These are phyloP conservation scores for Chydorus sphaericus DNA, from an alignment of 2,888 invertebrate genomes.

Conservation along the genomic window DNA sequence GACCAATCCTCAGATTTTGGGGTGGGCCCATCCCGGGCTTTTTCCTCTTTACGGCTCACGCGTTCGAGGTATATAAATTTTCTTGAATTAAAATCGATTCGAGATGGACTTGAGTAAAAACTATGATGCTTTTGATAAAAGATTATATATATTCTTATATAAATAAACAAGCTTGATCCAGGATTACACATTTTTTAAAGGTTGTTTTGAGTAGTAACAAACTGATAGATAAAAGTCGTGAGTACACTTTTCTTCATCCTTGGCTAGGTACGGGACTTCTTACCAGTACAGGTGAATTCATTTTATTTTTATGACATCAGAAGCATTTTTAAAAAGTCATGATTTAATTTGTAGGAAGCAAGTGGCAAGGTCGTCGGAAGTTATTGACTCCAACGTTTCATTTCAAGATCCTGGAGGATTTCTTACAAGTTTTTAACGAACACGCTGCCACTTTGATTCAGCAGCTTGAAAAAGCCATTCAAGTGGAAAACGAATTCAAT, in stretches of 20 bases:
- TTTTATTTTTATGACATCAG: constrained; percentile 26
- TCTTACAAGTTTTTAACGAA: constrained; percentile 22
- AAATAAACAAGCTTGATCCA: too few relatives aligned
- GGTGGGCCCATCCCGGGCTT: too few relatives aligned
- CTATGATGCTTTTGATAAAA: too few relatives aligned
- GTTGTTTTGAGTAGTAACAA: constrained; percentile 25
- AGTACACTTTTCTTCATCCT: constrained; percentile 19
- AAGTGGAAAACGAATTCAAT: constrained; percentile 23
- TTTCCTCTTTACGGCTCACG: too few relatives aligned
- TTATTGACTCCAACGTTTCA: constrained; percentile 35
- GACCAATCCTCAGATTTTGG: too few relatives aligned
- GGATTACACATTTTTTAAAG: too few relatives aligned
- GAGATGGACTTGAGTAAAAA: too few relatives aligned
- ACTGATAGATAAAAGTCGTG: constrained; percentile 24
- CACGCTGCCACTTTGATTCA: constrained; percentile 6
- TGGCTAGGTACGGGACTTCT: constrained; percentile 21
- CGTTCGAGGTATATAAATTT: too few relatives aligned
- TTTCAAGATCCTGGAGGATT: constrained; percentile 33
- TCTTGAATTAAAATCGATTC: too few relatives aligned
- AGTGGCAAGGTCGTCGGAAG: constrained; percentile 30
- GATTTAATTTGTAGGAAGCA: constrained; percentile 18
- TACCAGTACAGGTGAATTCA: constrained; percentile 15
- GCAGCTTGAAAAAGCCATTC: not conserved
- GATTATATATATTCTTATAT: too few relatives aligned
- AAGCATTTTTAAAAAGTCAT: constrained; percentile 21